These are phyloP conservation scores for Cottus gobio DNA, from an alignment of 2,113 vertebrate species.

Conservation along the genomic window DNA sequence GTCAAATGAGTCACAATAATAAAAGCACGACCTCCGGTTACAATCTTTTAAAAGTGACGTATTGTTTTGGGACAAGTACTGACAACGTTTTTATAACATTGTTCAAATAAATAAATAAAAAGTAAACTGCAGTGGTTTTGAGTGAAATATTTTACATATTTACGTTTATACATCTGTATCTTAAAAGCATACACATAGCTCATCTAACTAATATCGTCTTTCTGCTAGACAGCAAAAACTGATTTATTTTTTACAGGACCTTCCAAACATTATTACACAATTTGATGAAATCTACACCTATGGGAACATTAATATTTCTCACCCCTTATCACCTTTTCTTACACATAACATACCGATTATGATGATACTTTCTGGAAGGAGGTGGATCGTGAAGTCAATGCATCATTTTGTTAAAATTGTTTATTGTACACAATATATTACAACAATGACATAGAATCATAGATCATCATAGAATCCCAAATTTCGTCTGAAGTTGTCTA, in stretches of 20 bases:
- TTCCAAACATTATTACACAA: background rate
- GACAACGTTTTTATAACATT: background rate
- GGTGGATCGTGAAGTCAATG: background rate
- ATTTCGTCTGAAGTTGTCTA: no score
- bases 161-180: background rate
- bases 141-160: background rate
- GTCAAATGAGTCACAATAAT: constrained; percentile 26
- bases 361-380: background rate
- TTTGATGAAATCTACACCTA: background rate
- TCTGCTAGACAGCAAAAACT: background rate
- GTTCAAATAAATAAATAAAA: background rate
- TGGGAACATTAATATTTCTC: background rate
- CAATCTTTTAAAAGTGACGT: constrained; percentile 22
- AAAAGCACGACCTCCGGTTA: constrained; percentile 29
- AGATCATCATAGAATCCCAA: background rate
- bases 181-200: background rate
- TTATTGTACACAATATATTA: background rate
- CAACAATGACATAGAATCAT: no score
- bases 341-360: background rate
- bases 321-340: background rate
- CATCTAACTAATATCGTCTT: background rate
- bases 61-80: background rate
- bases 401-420: background rate
- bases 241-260: background rate
- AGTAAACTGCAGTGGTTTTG: background rate